Evolutionary conservation across 2,888 invertebrate species (phyloP), one percentile per base, ranked within the genome.

Genomic region (Nemapogon koenigi): DNA sequence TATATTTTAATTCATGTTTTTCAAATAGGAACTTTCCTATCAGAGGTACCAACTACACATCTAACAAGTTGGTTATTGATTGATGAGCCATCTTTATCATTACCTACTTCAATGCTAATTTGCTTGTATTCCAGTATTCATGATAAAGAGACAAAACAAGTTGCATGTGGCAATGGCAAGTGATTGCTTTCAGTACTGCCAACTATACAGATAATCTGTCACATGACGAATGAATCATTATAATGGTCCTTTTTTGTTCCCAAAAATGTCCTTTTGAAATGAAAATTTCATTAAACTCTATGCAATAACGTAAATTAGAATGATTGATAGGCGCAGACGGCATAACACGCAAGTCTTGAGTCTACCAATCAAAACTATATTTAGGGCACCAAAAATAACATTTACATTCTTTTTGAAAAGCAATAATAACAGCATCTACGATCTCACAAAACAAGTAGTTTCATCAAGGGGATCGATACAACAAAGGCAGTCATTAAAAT

Each of bases 301-400:
- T 4, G 16, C 31, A 15, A 31, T 7, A 22, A 31, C 17, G 16
- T 31, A 31, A 31, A 16, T 16, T n/a, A 31, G 17, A n/a, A 31
- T 31, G 16, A 16, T 16, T 17, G 31, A 16, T 31, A 7, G 31
- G 31, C 31, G 6, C 2, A 10, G 4, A 4, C n/a, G 2, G 14
- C 28, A 16, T 15, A 16, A 16, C 16, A 31, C 16, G 16, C 17
- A 31, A 22, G 22, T 22, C 6, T 7, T 22, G 22, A 22, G n/a
- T n/a, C n/a, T n/a, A n/a, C n/a, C 10, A 7, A 8, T 7, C 22
- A 15, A 28, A 17, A 27, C 76, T 78, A 78, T 69, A 71, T 59
- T 73, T 78, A 78, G 78, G 66, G 55, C 57, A 63, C 70, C 54
- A 60, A 76, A 75, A 78, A 76, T 76, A 75, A 72, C 62, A 59